Evolutionary conservation across 2,797 vertebrate species (phyloP), one percentile per base, ranked within the genome.

Genomic region (Potorous gilbertii): DNA sequence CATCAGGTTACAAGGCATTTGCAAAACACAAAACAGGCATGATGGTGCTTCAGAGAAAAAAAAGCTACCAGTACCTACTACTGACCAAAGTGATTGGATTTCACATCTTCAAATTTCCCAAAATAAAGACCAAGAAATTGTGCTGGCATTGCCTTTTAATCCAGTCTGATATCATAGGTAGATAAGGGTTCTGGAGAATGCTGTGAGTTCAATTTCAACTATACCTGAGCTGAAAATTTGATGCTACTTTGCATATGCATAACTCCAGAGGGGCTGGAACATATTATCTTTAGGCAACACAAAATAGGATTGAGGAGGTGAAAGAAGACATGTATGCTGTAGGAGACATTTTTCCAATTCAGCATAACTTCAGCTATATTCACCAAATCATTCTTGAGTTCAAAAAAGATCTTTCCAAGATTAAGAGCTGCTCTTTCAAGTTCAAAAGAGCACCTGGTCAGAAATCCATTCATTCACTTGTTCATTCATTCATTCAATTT

Each of bases 1-100:
- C 3, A 0, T 34, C 13, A 31, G 9, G 74, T 87, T 40, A 87
- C 74, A 50, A 11, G 40, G 40, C 46, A 21, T 81, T 81, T 40
- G 18, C 5, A 0, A 0, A 3, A 52, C 56, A 46, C 40, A 59
- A 28, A 27, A 81, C 54, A n/a, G 1, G 10, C 0, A 31, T 21
- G 21, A 27, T 9, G 74, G 14, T n/a, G 4, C 31, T 90, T 54
- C 29, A 54, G 54, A 90, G 55, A 90, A 13, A 90, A 52, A 54
- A 90, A 31, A 31, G 90, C 13, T n/a, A 55, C 9, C 90, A 54
- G 29, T 29, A 31, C 90, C 54, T 52, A 52, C 54, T 55, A 16
- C 52, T n/a, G 8, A 90, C 54, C 90, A 31, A 55, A 54, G 28
- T 55, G 52, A 54, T 6, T 55, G 21, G 21, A 87, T 50, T 55